Evolutionary conservation across 2,888 invertebrate species (phyloP), one percentile per base, ranked within the genome.

Genomic region (Lasioglossum lativentre): DNA sequence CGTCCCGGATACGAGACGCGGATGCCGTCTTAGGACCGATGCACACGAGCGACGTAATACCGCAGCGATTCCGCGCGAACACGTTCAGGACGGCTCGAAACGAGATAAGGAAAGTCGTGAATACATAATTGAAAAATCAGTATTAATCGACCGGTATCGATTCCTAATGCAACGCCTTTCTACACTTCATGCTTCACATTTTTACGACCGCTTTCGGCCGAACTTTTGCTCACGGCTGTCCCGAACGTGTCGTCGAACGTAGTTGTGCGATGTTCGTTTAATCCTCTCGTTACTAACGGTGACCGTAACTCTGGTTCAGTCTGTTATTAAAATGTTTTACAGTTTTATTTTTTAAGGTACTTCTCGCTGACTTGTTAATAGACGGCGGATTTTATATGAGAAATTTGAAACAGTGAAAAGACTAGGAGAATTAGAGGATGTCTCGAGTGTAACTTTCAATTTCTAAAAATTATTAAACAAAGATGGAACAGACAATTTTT

Each of bases 91-190:
- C 52, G n/a, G n/a, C 56, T 56, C n/a, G 56, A 8, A 12, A n/a
- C 56, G 56, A 56, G 56, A 56, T 1, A 1, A n/a, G n/a, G 56
- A 56, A 56, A 56, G n/a, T n/a, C 56, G 12, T 4, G 56, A n/a
- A n/a, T n/a, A 56, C n/a, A 56, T 56, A 56, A 12, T 56, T 0
- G 10, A n/a, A 56, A n/a, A 56, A 12, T 56, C 56, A 56, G 56
- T 56, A 56, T 56, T 56, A 56, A 56, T n/a, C 56, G 56, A 56
- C 56, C 56, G 56, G n/a, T 56, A 56, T n/a, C 56, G 56, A n/a
- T 56, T 56, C 56, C n/a, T 56, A 56, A 56, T 4, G 56, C 56
- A 56, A 23, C 56, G n/a, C 56, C n/a, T 56, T 56, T 56, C 12
- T 56, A 56, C 56, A 4, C n/a, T 56, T n/a, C 12, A n/a, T 12